Percentiles rank a stretch among this genome's conserved stretches.
These are phyloP conservation scores for Acromyrmex heyeri DNA, from an alignment of 1,140 invertebrate genomes.

Conservation along the genomic window DNA sequence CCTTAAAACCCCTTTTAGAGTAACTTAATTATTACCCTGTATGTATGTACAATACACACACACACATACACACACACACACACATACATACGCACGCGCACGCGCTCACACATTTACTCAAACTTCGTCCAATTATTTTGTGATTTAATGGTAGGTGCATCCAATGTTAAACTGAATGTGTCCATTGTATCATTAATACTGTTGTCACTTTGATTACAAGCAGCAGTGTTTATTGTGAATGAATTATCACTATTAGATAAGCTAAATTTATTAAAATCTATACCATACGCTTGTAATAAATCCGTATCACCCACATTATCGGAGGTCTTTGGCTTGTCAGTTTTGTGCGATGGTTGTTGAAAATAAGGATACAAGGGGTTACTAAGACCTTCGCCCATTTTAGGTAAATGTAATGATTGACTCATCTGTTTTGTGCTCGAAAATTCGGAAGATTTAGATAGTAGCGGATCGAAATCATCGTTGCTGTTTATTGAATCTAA, in stretches of 20 bases:
- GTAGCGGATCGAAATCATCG: constrained; percentile 89
- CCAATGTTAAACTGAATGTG: constrained; percentile 80
- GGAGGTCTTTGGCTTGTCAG: constrained; percentile 73
- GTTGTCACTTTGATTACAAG: constrained; percentile 66
- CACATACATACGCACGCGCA: too few relatives aligned
- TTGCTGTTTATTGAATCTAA: constrained; percentile 88
- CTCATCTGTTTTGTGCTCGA: constrained; percentile 83
- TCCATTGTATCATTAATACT: constrained; percentile 78
- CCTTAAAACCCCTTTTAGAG: too few relatives aligned
- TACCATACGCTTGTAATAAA: constrained; percentile 87
- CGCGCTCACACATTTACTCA: constrained; percentile 74
- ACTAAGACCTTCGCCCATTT: constrained; percentile 86
- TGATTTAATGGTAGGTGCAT: constrained; percentile 80
- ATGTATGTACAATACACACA: too few relatives aligned
- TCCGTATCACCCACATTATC: constrained; percentile 85
- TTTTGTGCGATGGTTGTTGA: constrained; percentile 81
- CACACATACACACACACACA: too few relatives aligned
- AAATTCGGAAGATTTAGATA: constrained; percentile 81
- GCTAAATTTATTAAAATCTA: constrained; percentile 86
- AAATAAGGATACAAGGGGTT: constrained; percentile 89
- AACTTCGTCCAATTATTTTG: constrained; percentile 86
- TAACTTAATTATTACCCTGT: too few relatives aligned
- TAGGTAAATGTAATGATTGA: constrained; percentile 84
- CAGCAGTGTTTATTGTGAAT: constrained; percentile 63
- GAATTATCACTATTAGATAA: constrained; percentile 79